Evolutionary conservation across 2,113 vertebrate genomes (phyloP).

Genomic region (Cyanoderma ruficeps): DNA sequence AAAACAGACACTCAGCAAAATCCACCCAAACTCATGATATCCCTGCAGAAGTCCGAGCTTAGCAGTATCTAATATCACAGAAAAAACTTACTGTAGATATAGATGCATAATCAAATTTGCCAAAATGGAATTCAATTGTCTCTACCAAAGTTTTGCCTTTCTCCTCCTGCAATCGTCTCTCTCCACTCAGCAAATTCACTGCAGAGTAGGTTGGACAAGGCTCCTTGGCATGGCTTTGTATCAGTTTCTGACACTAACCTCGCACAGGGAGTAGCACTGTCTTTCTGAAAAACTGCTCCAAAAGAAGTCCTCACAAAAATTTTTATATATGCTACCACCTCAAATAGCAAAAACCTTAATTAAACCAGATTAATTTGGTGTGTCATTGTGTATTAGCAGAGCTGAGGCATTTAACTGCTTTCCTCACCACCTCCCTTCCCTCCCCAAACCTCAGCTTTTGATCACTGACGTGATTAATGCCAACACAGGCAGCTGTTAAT

Average conservation of each 20-base stretch:
- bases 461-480: background rate
- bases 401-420: background rate
- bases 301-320: background rate
- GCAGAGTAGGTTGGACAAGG: background rate
- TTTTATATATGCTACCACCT: background rate
- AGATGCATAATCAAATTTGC: background rate
- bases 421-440: accelerated
- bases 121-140: background rate
- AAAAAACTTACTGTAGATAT: background rate
- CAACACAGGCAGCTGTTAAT: background rate
- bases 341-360: background rate
- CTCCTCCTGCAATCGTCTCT: background rate
- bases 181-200: background rate
- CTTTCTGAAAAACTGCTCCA: background rate
- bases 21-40: background rate
- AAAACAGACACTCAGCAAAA: background rate
- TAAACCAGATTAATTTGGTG: background rate
- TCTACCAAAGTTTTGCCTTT: background rate
- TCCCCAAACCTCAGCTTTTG: background rate
- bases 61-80: background rate
- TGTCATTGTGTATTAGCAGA: background rate
- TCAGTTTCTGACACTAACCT: background rate
- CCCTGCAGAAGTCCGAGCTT: background rate
- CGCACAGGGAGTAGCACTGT: background rate
- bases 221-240: background rate